Evolutionary conservation across 2,797 vertebrate genomes (phyloP).

Genomic region (Lithobates sylvaticus): DNA sequence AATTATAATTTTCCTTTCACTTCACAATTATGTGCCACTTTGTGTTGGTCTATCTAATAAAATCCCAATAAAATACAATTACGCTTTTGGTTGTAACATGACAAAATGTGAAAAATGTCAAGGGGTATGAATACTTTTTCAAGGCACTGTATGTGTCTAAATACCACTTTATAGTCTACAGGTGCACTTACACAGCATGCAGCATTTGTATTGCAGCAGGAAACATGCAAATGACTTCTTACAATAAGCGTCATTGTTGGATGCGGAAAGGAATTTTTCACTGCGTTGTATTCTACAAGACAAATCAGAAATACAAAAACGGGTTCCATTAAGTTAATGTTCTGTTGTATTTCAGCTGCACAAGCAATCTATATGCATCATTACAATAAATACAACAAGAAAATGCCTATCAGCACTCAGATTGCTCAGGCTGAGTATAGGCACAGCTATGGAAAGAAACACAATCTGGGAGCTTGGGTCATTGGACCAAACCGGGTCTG

Average conservation of each 20-base stretch:
- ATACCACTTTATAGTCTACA: not conserved
- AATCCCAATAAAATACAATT: too few relatives aligned
- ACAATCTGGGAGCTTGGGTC: too few relatives aligned
- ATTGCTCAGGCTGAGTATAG: not conserved
- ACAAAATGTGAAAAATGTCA: too few relatives aligned
- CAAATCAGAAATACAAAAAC: constrained; percentile 15
- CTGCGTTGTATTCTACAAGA: not conserved
- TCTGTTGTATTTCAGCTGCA: constrained; percentile 8
- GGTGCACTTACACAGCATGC: constrained; percentile 18
- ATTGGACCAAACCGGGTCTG: too few relatives aligned
- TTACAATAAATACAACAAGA: not conserved
- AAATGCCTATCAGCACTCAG: not conserved
- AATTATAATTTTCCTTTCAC: too few relatives aligned
- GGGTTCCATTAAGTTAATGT: not conserved
- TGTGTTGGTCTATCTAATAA: too few relatives aligned
- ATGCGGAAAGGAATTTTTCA: not conserved
- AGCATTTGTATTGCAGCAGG: not conserved
- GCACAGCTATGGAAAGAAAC: not conserved
- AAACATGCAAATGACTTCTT: constrained; percentile 38
- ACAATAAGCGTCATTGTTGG: constrained; percentile 30
- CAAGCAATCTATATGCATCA: constrained; percentile 10
- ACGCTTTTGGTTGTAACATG: too few relatives aligned
- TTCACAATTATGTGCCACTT: too few relatives aligned
- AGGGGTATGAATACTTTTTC: too few relatives aligned
- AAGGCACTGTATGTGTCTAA: constrained; percentile 4